phyloP scores from a whole-genome alignment of 2,113 vertebrate genomes.

The Reinhardtius hippoglossoides region DNA sequence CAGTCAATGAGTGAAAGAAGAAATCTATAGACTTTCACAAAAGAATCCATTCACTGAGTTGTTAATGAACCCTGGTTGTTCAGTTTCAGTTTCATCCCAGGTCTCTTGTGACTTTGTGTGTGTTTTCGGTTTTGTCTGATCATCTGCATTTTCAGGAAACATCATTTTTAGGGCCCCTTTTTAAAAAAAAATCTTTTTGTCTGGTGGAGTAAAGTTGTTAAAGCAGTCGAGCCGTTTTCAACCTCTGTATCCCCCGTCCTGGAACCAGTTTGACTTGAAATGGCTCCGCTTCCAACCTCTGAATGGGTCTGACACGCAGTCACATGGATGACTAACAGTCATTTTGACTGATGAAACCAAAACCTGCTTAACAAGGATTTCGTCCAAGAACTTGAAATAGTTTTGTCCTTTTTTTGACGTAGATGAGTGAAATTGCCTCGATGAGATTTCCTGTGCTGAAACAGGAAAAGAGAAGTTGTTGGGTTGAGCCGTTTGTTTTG shows the following conservation, averaged over 20 bases:
- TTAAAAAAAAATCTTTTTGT: constrained; percentile 7
- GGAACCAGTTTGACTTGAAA: constrained; percentile 24
- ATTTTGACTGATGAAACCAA: not conserved
- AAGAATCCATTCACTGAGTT: constrained; percentile 7
- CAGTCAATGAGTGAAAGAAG: constrained; percentile 11
- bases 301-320: not conserved
- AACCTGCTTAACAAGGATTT: constrained; percentile 8
- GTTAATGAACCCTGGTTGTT: constrained; percentile 19
- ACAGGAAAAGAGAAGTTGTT: not conserved
- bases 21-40: constrained; percentile 13
- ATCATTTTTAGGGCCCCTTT: not conserved
- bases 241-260: not conserved
- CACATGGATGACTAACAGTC: not conserved
- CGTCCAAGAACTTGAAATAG: not conserved
- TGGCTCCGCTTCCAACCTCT: not conserved
- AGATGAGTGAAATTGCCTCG: not conserved
- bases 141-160: constrained; percentile 14
- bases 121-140: not conserved
- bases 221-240: too few species aligned
- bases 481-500: not conserved
- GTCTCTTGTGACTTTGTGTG: not conserved
- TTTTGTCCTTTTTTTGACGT: not conserved
- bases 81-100: constrained; percentile 16
- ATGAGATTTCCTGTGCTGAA: not conserved
- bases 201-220: not conserved